Conservation (phyloP, 2,797 vertebrate genomes). For the Antrozous pallidus region DNA sequence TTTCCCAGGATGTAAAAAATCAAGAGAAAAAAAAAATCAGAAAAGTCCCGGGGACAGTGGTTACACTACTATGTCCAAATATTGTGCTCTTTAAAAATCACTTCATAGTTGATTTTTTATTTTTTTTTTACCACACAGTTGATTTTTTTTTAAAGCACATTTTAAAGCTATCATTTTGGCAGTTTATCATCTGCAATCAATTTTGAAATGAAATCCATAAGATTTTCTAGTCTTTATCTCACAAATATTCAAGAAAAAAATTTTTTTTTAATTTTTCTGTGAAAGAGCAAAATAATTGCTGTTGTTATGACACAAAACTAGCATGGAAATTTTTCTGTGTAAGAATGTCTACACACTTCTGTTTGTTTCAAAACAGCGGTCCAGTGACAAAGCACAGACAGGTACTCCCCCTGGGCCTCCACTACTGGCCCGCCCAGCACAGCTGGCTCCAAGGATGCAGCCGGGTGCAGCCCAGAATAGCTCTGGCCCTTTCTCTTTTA, state of each 20-base stretch:
- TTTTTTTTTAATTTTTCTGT: background rate
- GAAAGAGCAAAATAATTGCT: conserved; percentile 9
- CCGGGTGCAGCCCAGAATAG: background rate
- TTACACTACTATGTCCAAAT: background rate
- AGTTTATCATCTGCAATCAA: background rate
- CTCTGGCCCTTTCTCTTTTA: background rate
- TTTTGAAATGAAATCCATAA: conserved; percentile 45
- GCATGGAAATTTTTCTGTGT: background rate
- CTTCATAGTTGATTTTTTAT: background rate
- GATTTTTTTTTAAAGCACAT: background rate
- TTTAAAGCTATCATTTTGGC: background rate
- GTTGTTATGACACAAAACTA: background rate
- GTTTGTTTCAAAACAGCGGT: background rate
- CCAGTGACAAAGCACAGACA: background rate
- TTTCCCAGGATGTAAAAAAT: background rate
- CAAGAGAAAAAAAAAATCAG: background rate
- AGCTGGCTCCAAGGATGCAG: background rate
- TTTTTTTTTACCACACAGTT: background rate
- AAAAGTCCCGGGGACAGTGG: background rate
- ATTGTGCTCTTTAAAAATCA: background rate
- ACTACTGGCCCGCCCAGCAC: too few relatives aligned
- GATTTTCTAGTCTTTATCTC: background rate
- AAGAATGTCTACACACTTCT: background rate
- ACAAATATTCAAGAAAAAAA: background rate
- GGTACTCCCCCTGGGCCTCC: background rate